Evolutionary conservation across 2,113 vertebrate species (phyloP), one percentile per base, ranked within the genome.

Genomic region (Leptodactylus fuscus): DNA sequence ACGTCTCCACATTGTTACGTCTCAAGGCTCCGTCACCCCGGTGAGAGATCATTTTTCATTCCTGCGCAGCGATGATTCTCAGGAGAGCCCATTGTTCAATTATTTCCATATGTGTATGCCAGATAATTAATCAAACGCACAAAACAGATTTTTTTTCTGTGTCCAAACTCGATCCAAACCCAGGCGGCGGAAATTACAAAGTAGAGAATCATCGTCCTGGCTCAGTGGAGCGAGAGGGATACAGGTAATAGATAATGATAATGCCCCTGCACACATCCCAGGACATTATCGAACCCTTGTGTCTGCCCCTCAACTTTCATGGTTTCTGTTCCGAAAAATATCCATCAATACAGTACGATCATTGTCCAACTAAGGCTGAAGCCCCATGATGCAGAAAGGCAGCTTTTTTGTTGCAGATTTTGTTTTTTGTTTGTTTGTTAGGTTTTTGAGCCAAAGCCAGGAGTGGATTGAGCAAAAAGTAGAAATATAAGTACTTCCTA

Each of bases 51-150:
- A 94, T 94, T 94, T 90, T 94, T 94, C 92, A 93, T 93, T 92
- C 91, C 91, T 89, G 91, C 91, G 88, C 91, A 89, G 89, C 89
- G n/a, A 87, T 88, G 89, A 91, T 90, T 93, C 94, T 93, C 94
- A 90, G 90, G 91, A 90, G 94, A 83, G 88, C 88, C 90, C 89
- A 92, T 95, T 92, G 87, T 92, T 93, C 93, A 94, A 93, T 94
- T 93, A 94, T 93, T 95, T 95, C 93, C 94, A 93, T 95, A 94
- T 91, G 92, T 92, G 93, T 89, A 91, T 92, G 92, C 92, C 92
- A 93, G 92, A 93, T 93, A 90, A 94, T 95, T 94, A 93, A 95
- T 94, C 92, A 93, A 90, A 87, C 87, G 90, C 90, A 89, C 91
- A 90, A 93, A 94, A 93, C 85, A 87, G 88, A 89, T 88, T 92